phyloP scores from a whole-genome alignment of 2,888 invertebrate species.

The Linyphia triangularis region DNA sequence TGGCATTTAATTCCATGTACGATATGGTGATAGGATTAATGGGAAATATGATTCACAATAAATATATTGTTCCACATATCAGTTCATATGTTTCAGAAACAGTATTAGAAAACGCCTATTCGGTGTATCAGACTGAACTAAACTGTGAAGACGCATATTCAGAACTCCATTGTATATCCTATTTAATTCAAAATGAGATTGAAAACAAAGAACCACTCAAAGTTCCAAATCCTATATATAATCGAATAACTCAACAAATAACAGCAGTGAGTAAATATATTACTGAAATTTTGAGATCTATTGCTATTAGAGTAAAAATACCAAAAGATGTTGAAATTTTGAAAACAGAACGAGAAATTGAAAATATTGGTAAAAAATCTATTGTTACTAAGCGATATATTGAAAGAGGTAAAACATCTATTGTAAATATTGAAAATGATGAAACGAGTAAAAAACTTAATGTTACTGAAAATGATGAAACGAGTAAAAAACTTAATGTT shows the following conservation, averaged over 20 bases:
- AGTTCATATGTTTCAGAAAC: not conserved
- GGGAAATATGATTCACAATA: slow-evolving; percentile 14
- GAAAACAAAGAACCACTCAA: slow-evolving; percentile 14
- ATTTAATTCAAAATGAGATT: slow-evolving; percentile 32
- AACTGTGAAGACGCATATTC: not conserved
- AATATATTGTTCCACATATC: not conserved
- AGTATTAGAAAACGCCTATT: not conserved
- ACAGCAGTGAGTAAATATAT: slow-evolving; percentile 35
- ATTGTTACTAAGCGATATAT: no score
- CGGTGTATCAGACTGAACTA: not conserved
- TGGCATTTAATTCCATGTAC: slow-evolving; percentile 11
- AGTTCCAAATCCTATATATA: slow-evolving; percentile 42
- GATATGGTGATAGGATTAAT: not conserved
- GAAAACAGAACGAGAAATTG: no score
- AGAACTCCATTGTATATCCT: slow-evolving; percentile 7
- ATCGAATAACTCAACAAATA: slow-evolving; percentile 38
- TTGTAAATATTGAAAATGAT: no score
- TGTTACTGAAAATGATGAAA: no score
- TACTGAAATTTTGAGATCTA: not conserved
- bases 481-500: no score
- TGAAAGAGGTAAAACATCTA: no score
- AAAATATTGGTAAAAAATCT: no score
- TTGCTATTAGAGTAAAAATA: not conserved
- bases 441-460: no score
- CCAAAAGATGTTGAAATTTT: no score